Conservation (phyloP, 2,797 vertebrate genomes). For the Myiothlypis chrysogaster region DNA sequence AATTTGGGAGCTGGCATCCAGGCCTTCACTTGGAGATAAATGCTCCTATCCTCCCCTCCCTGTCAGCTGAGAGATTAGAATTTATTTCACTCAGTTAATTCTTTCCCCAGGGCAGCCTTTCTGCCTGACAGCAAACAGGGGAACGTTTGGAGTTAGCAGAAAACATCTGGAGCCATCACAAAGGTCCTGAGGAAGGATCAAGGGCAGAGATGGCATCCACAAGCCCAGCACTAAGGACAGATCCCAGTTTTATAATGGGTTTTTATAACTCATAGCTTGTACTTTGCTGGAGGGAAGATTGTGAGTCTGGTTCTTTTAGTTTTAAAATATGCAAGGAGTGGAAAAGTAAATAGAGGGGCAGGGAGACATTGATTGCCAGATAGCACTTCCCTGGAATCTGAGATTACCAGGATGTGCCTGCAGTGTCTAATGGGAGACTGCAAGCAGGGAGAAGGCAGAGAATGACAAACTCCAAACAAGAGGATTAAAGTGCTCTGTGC, state of each 20-base stretch:
- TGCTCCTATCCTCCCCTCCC: not conserved
- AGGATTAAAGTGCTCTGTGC: conserved; percentile 39
- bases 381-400: conserved; percentile 52
- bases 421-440: conserved; percentile 13
- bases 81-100: not conserved
- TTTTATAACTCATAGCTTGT: not conserved
- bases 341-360: conserved; percentile 59
- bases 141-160: not conserved
- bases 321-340: conserved; percentile 66
- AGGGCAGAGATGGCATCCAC: not conserved
- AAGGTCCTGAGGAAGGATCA: not conserved
- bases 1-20: not conserved
- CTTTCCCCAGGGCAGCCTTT: not conserved
- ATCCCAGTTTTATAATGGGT: not conserved
- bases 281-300: conserved; percentile 5
- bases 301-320: not conserved
- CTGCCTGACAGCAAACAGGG: not conserved
- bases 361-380: conserved; percentile 56
- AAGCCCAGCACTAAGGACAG: not conserved
- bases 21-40: rapidly evolving
- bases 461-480: conserved; percentile 63
- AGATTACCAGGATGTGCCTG: conserved; percentile 53
- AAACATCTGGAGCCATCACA: not conserved
- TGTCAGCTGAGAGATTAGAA: not conserved
- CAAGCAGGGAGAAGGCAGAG: conserved; percentile 15